Evolutionary conservation across 2,113 vertebrate genomes (phyloP), one percentile per base, ranked within the genome.

Genomic region (Protomyctophum bolini): DNA sequence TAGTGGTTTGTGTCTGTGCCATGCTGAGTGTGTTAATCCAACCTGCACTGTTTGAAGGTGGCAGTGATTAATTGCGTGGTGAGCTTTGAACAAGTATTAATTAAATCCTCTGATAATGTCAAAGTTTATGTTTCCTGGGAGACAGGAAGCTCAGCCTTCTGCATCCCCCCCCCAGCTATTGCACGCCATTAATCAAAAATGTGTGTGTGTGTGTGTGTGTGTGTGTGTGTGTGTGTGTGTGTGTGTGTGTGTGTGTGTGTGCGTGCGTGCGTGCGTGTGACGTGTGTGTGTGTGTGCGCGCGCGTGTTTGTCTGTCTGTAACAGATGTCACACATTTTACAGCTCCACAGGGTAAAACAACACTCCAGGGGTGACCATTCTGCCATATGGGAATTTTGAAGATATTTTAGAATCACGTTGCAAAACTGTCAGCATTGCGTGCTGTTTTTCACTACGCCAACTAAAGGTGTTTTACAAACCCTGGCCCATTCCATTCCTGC

Each of bases 61-160:
- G 71, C 83, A 77, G 69, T 84, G 84, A 91, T 91, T 88, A 86
- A 91, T 91, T 81, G 70, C 68, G 52, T 63, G 6, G 65, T 47
- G 57, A 47, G 11, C 51, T 68, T 77, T 63, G 84, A 86, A 88
- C 82, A 81, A 81, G 83, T 65, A 61, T 56, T 84, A 85, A 91
- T 88, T 83, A 83, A 86, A 88, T 75, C 67, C 59, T 83, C 55
- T 73, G 75, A 86, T 87, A 70, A 70, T 84, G 80, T 85, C 83
- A 82, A 77, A 72, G 69, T 85, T 80, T 79, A 70, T 74, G 76
- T 86, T 85, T 75, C 77, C 73, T 67, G 51, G 68, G 75, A 83
- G 75, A 79, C 75, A 10, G 58, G 62, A 83, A 68, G 67, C 82
- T 68, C 47, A 50, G 70, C 60, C 60, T 71, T 51, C 62, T 73